Base-by-base conservation (phyloP, 1,140 invertebrate genomes). In the Brachionus sp. region DNA sequence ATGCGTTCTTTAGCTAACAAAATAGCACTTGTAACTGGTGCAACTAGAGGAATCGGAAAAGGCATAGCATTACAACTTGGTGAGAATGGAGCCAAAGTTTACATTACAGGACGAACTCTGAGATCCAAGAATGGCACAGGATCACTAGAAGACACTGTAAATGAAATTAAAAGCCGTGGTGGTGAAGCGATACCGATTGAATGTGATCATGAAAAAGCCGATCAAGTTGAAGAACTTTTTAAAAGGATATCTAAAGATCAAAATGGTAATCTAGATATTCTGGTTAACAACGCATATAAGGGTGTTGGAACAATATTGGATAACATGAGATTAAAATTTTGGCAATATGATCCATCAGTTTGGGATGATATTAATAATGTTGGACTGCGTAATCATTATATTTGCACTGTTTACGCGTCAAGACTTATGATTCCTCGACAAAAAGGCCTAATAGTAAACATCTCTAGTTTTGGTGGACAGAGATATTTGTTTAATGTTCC, bases 211-310 rank as follows among this genome's bases (percentile, higher is more conserved):
- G 85, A 85, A 5, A 89, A 90, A 68, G 86, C 88, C 82, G 86
- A 86, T 3, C 86, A 90, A 33, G 85, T 90, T 7, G 84, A 88
- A 50, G 42, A 78, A 19, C 80, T 91, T n/a, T 91, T 90, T 86
- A 86, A 90, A 33, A 84, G 84, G 44, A 87, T 91, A 35, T 85
- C 87, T 13, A 50, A 73, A 9, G 89, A 90, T 80, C 87, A 89
- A 66, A 82, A 88, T 19, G 90, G 90, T 16, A 84, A 85, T 68
- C 85, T 91, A 23, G 89, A 91, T 84, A 85, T 90, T 75, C 84
- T 90, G 6, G 90, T 90, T 33, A 90, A 90, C 84, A 90, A 90
- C 84, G 90, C 90, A 2, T 90, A 88, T 84, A 86, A 89, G 37
- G 90, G 85, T 3, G 89, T 89, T n/a, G 84, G 85, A 9, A 75